phyloP scores from a whole-genome alignment of 2,113 vertebrate species.

The Alces alces region DNA sequence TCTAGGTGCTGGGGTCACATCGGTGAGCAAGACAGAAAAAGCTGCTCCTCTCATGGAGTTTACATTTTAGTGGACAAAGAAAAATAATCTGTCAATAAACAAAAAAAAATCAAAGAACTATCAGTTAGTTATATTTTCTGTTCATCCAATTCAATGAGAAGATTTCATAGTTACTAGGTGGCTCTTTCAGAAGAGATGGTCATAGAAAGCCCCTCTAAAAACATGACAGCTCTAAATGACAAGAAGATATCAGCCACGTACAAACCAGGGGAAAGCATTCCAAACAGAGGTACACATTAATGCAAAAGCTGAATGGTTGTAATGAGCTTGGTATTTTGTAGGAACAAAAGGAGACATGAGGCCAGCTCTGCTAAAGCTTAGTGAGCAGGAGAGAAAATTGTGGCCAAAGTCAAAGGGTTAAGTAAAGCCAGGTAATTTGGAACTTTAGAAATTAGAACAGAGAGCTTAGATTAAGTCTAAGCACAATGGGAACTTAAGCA shows the following conservation, averaged over 20 bases:
- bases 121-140: background rate
- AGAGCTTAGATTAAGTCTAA: background rate
- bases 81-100: background rate
- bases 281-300: background rate
- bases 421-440: background rate
- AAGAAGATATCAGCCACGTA: background rate
- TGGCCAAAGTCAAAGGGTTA: background rate
- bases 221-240: background rate
- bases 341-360: background rate
- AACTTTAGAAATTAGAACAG: background rate
- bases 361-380: background rate
- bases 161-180: background rate
- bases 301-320: background rate
- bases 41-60: background rate
- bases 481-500: background rate
- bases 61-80: background rate
- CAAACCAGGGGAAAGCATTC: background rate
- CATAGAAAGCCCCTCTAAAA: background rate
- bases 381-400: background rate
- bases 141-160: background rate
- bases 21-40: background rate
- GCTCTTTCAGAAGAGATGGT: background rate
- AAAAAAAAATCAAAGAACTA: background rate
- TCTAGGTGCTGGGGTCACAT: background rate
- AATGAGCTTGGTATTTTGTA: background rate